Evolutionary conservation across 1,140 invertebrate species (phyloP), one percentile per base, ranked within the genome.

Genomic region (Apis cerana): DNA sequence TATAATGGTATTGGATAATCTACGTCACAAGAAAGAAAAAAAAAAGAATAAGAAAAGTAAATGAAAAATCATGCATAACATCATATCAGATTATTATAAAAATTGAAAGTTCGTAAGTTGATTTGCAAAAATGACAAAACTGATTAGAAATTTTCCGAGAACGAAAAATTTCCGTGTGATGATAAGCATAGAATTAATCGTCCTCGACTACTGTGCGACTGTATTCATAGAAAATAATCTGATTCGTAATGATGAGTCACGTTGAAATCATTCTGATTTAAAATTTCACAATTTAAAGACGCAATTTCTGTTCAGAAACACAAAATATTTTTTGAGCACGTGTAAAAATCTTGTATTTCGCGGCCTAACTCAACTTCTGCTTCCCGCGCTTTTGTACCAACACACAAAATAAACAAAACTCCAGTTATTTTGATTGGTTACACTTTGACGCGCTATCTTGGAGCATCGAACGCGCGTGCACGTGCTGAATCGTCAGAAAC

Each of bases 181-280:
- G 84, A 88, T 88, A 88, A 88, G 86, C 74, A 58, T 15, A 56
- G 75, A 72, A 80, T 67, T 78, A 87, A 85, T 74, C 75, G 75
- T 80, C 7, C 54, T 50, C 64, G 68, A 64, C 75, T 85, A 88
- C 87, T 85, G 75, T 82, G 86, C 70, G 82, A 75, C 83, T 58
- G 19, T 76, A 79, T 88, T 88, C 87, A 50, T 77, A 76, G 87
- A 88, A 88, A 88, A 80, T 85, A 88, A 88, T 88, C 80, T 71
- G 80, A 85, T 88, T 80, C 52, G 83, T 75, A 75, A 85, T 64
- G 83, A 75, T 88, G 87, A 88, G 80, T 88, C 87, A 88, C 8
- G 48, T 58, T 48, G 75, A 64, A 74, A 80, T 69, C 21, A 58
- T 62, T 80, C 56, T 58, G 50, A 54, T 80, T 68, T 52, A 71